Evolutionary conservation across 2,113 vertebrate species (phyloP).

Genomic region (Blennius ocellaris): DNA sequence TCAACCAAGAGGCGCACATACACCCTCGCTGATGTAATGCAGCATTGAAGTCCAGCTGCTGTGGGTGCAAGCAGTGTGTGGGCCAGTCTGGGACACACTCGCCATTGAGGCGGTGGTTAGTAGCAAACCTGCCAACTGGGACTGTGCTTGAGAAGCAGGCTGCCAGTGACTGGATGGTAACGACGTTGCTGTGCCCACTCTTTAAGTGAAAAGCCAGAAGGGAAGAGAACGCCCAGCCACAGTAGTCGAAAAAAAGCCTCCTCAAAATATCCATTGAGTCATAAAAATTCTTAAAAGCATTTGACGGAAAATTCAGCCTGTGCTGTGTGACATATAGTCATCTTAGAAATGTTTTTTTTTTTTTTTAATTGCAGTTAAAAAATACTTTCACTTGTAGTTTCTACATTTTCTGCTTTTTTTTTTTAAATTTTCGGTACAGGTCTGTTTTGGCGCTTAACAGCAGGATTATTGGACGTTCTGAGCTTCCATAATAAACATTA

Average conservation of each 20-base stretch:
- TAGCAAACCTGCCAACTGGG: conserved; percentile 6
- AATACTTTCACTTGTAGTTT: neutral
- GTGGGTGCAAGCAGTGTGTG: conserved; percentile 29
- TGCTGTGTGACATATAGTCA: neutral
- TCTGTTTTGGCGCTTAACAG: too few relatives aligned
- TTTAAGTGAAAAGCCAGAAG: neutral
- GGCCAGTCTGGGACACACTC: conserved; percentile 38
- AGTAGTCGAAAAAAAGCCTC: neutral
- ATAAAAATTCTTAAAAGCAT: neutral
- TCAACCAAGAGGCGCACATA: neutral
- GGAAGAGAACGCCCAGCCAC: neutral
- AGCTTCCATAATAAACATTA: conserved; percentile 11
- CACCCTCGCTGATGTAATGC: conserved; percentile 10
- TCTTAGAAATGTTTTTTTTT: too few relatives aligned
- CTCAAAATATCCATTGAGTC: too few relatives aligned
- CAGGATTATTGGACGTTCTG: too few relatives aligned
- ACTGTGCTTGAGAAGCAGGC: conserved; percentile 8
- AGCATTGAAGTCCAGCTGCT: neutral
- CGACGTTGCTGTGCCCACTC: conserved; percentile 2
- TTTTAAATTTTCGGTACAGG: too few relatives aligned
- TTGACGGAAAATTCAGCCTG: neutral
- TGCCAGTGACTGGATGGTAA: conserved; percentile 52
- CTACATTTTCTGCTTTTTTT: neutral
- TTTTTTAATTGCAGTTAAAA: too few relatives aligned
- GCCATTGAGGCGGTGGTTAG: conserved; percentile 40